Evolutionary conservation across 2,888 invertebrate species (phyloP).

Genomic region (Kryphioiulus occultus): DNA sequence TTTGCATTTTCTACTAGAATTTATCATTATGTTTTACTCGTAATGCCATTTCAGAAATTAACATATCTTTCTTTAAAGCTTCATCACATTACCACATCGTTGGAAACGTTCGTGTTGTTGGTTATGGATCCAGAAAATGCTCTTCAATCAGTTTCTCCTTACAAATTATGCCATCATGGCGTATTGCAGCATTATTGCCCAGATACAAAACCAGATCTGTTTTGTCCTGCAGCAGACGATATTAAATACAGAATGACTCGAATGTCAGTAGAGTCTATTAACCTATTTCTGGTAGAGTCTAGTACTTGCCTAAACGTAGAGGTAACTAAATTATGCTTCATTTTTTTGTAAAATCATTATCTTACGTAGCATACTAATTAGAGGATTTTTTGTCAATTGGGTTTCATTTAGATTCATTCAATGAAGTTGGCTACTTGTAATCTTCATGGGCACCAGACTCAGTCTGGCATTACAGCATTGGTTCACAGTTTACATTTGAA

Average conservation of each 20-base stretch:
- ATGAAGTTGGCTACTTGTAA: conserved; percentile 90
- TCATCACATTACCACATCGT: conserved; percentile 82
- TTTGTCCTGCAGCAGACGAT: conserved; percentile 81
- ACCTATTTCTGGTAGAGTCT: conserved; percentile 88
- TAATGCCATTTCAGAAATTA: no score
- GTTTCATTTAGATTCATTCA: conserved; percentile 73
- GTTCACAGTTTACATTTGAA: conserved; percentile 76
- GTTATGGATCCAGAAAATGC: conserved; percentile 90
- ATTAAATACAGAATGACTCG: conserved; percentile 95
- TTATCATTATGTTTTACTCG: not conserved
- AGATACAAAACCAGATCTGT: conserved; percentile 59
- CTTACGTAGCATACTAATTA: not conserved
- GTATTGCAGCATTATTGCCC: conserved; percentile 72
- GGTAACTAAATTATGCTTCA: conserved; percentile 15
- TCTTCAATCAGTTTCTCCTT: conserved; percentile 80
- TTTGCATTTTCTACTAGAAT: conserved; percentile 10
- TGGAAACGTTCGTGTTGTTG: conserved; percentile 87
- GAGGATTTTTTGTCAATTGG: not conserved
- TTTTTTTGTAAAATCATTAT: conserved; percentile 50
- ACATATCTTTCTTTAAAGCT: conserved; percentile 61
- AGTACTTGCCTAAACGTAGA: conserved; percentile 78
- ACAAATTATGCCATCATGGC: conserved; percentile 65
- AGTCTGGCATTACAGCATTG: conserved; percentile 86
- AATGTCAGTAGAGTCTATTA: conserved; percentile 85
- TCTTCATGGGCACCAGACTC: conserved; percentile 90